Base-by-base conservation (phyloP, 2,797 vertebrate species). In the Sciaenops ocellatus region DNA sequence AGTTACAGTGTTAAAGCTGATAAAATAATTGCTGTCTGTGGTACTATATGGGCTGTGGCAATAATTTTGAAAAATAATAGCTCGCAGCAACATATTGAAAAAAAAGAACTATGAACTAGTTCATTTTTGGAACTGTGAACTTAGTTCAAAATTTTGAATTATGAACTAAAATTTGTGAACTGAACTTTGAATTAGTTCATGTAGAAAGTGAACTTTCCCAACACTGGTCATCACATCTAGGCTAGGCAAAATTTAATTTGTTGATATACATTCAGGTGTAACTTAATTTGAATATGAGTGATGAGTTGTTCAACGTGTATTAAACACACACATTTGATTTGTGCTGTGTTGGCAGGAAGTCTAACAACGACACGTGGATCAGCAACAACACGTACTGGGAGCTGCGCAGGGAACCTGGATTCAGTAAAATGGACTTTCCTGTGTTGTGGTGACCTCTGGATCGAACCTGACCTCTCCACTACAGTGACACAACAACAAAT, bases 371-470 rank as follows among this genome's bases (percentile, higher is more conserved):
- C 72, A 95, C 93, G 0, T 99, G 98, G 98, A 93, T 98, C 80
- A 98, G 96, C 94, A 98, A 96, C 46, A 95, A 96, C 84, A 95
- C 95, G 0, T 99, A 99, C 88, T 96, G 98, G 96, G 96, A 97
- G 56, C 90, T 95, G 82, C 96, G 97, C 44, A 96, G 94, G 89
- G 97, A 98, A 20, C 95, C 95, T 12, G 97, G 97, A 41, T 99
- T 99, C 91, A 91, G 93, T 85, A 97, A 95, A 90, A 81, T 97
- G 73, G 97, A 99, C 83, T 97, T 95, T 80, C 96, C 97, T 52
- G 85, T 97, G 76, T 91, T 99, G 71, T 99, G 98, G 98, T 99
- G 94, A 99, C 92, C 78, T 80, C 68, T 61, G 55, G 66, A 61
- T 78, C 62, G 3, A 12, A 76, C 4, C 57, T 46, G 46, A 84